Percentiles rank a stretch among this genome's conserved stretches.
Conservation (phyloP, 2,888 invertebrate species). For the Oxytorus armatus region DNA sequence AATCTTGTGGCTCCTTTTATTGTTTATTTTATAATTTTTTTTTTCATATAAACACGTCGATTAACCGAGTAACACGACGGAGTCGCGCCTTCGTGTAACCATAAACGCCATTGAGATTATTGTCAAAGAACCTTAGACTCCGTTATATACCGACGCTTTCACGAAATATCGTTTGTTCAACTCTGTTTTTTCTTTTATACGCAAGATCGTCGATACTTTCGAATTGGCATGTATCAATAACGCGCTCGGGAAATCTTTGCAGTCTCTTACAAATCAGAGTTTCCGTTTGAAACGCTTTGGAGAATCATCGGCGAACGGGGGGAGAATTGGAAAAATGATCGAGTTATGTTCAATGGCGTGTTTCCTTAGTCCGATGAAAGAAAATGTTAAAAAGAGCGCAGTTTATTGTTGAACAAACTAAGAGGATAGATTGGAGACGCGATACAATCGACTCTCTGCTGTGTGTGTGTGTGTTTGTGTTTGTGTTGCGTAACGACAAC, state of each 20-base stretch:
- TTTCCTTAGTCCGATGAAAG: slow-evolving; percentile 21
- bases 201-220: slow-evolving; percentile 16
- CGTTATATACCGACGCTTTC: slow-evolving; percentile 12
- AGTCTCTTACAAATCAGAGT: slow-evolving; percentile 4
- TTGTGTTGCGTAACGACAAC: slow-evolving; percentile 52
- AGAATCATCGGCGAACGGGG: neutral
- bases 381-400: slow-evolving; percentile 56
- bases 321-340: slow-evolving; percentile 11
- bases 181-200: neutral
- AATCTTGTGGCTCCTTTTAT: slow-evolving; percentile 10
- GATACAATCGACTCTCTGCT: slow-evolving; percentile 56
- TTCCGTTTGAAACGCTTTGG: neutral
- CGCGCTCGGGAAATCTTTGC: slow-evolving; percentile 13
- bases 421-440: slow-evolving; percentile 67
- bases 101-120: slow-evolving; percentile 38
- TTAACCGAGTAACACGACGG: slow-evolving; percentile 36
- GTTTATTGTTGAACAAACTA: slow-evolving; percentile 69
- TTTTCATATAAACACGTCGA: slow-evolving; percentile 30
- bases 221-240: slow-evolving; percentile 2
- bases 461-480: neutral
- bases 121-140: slow-evolving; percentile 18
- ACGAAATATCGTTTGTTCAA: slow-evolving; percentile 21
- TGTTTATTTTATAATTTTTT: neutral
- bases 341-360: neutral
- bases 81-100: slow-evolving; percentile 40